Evolutionary conservation across 2,113 vertebrate species (phyloP).

Genomic region (Oryzias melastigma): DNA sequence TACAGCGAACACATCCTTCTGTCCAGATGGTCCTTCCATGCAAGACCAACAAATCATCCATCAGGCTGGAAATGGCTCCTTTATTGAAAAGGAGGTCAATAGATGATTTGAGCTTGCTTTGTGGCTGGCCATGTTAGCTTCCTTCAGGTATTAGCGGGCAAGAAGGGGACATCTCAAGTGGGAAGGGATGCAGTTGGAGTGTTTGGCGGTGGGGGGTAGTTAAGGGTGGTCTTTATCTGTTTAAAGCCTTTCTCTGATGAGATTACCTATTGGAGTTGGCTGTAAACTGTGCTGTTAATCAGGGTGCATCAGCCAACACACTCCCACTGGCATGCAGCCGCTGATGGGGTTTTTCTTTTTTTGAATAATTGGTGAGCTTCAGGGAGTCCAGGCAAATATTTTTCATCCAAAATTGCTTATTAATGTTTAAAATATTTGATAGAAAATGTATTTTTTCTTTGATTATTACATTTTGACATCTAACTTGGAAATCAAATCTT

Average conservation of each 20-base stretch:
- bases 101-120: constrained; percentile 79
- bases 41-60: constrained; percentile 78
- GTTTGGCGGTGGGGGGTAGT: constrained; percentile 36
- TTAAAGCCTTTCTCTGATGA: constrained; percentile 78
- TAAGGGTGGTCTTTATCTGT: constrained; percentile 79
- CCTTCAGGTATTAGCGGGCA: constrained; percentile 79
- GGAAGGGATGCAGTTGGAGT: constrained; percentile 52
- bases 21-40: constrained; percentile 75
- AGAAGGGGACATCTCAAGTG: constrained; percentile 57
- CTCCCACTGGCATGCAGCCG: constrained; percentile 81
- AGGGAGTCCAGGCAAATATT: constrained; percentile 48
- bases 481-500: constrained; percentile 27
- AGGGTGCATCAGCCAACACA: constrained; percentile 77
- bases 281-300: constrained; percentile 77
- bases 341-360: constrained; percentile 35
- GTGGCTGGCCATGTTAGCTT: constrained; percentile 56
- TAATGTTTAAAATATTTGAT: constrained; percentile 55
- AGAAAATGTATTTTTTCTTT: constrained; percentile 23
- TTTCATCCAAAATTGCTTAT: constrained; percentile 72
- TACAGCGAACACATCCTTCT: constrained; percentile 66
- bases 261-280: constrained; percentile 81
- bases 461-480: constrained; percentile 29
- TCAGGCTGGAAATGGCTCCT: constrained; percentile 76
- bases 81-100: constrained; percentile 87
- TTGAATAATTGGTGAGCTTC: constrained; percentile 45